These are phyloP conservation scores for Corythornis cristatus DNA, from an alignment of 2,113 vertebrate genomes.

Conservation along the genomic window DNA sequence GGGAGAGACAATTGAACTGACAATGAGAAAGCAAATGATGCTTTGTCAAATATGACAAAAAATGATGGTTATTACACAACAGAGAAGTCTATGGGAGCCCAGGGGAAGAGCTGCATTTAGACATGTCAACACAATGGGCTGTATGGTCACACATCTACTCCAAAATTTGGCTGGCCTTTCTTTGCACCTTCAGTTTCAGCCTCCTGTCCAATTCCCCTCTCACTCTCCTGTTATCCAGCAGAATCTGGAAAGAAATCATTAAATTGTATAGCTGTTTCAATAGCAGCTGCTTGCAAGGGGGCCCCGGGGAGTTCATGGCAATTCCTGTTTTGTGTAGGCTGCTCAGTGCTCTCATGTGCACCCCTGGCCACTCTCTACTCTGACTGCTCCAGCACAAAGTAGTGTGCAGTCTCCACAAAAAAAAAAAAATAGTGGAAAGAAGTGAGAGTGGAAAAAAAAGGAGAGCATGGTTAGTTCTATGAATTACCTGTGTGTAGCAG, in stretches of 20 bases:
- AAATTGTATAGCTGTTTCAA: neutral
- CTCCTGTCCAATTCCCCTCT: neutral
- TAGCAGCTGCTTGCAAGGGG: constrained; percentile 28
- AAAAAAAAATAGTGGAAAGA: neutral
- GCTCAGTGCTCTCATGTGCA: neutral
- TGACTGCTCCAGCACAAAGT: neutral
- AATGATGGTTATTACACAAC: neutral
- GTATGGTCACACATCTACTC: neutral
- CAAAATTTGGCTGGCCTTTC: constrained; percentile 69
- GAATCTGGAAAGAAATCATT: constrained; percentile 58
- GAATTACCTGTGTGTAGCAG: neutral
- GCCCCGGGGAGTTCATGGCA: constrained; percentile 46
- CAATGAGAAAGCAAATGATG: neutral
- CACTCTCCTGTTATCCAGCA: constrained; percentile 28
- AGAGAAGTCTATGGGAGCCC: neutral
- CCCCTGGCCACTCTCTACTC: neutral
- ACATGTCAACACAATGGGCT: neutral
- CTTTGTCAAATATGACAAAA: neutral
- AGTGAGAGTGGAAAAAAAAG: neutral
- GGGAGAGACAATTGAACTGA: neutral
- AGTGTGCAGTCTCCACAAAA: neutral
- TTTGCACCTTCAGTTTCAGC: constrained; percentile 56
- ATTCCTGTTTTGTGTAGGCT: neutral
- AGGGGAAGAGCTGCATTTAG: constrained; percentile 18
- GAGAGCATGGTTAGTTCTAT: neutral